Evolutionary conservation across 2,113 vertebrate species (phyloP).

Genomic region (Labrus mixtus): DNA sequence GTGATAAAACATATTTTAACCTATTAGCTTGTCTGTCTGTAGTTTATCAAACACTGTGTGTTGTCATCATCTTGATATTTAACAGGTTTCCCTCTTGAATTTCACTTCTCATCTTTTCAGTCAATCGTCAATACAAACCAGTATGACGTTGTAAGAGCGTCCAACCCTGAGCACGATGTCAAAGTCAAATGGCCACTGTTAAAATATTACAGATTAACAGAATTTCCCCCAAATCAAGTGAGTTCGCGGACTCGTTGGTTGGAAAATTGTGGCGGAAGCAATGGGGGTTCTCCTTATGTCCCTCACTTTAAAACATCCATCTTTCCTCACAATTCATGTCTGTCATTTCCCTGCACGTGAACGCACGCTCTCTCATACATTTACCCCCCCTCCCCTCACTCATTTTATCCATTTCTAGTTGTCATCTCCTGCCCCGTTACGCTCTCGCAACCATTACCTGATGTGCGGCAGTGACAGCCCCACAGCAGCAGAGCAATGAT

Average conservation of each 20-base stretch:
- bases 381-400: background rate
- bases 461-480: slow-evolving; percentile 44
- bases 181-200: too few species aligned
- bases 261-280: background rate
- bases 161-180: too few species aligned
- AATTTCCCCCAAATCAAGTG: slow-evolving; percentile 39
- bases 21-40: too few species aligned
- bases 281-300: slow-evolving; percentile 11
- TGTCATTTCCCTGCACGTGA: slow-evolving; percentile 41
- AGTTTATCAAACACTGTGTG: too few species aligned
- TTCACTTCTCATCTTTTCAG: too few species aligned
- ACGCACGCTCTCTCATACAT: slow-evolving; percentile 30
- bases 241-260: slow-evolving; percentile 17
- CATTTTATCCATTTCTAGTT: slow-evolving; percentile 27
- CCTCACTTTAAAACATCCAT: slow-evolving; percentile 2
- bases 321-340: slow-evolving; percentile 57
- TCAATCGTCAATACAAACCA: too few species aligned
- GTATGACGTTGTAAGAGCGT: too few species aligned
- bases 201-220: slow-evolving; percentile 5
- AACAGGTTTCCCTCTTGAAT: too few species aligned
- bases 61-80: too few species aligned
- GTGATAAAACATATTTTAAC: too few species aligned
- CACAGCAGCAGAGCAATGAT: slow-evolving; percentile 47
- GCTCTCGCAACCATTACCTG: slow-evolving; percentile 41
- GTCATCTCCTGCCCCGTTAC: slow-evolving; percentile 25